Percentiles rank a stretch among this genome's conserved stretches.
phyloP scores from a whole-genome alignment of 2,797 vertebrate genomes.

The Oceanodroma leucorhoa region DNA sequence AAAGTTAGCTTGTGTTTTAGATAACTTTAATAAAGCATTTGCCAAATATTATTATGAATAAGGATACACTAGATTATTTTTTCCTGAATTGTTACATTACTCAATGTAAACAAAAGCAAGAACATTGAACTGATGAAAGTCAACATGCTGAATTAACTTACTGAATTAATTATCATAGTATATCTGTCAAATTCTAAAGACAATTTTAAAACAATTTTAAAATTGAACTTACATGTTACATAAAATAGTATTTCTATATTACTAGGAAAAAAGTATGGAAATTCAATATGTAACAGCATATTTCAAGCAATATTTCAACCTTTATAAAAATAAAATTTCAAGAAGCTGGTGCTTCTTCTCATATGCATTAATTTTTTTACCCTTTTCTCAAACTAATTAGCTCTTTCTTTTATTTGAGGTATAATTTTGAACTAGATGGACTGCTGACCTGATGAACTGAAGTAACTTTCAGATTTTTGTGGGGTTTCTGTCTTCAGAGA shows the following conservation, averaged over 20 bases:
- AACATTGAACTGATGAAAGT: neutral
- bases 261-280: neutral
- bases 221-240: neutral
- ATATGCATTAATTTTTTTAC: neutral
- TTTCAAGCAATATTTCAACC: neutral
- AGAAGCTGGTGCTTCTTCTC: neutral
- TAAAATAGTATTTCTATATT: neutral
- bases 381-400: neutral
- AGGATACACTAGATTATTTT: neutral
- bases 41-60: neutral
- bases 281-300: neutral
- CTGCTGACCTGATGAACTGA: neutral
- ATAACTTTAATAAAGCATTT: neutral
- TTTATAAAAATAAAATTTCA: neutral
- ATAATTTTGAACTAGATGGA: neutral
- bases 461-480: neutral
- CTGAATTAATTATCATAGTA: neutral
- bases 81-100: neutral
- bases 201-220: neutral
- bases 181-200: neutral
- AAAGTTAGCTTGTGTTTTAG: neutral
- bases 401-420: neutral
- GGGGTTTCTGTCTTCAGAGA: neutral
- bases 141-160: neutral
- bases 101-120: neutral